Conservation (phyloP, 2,113 vertebrate species). For the Seriola quinqueradiata region DNA sequence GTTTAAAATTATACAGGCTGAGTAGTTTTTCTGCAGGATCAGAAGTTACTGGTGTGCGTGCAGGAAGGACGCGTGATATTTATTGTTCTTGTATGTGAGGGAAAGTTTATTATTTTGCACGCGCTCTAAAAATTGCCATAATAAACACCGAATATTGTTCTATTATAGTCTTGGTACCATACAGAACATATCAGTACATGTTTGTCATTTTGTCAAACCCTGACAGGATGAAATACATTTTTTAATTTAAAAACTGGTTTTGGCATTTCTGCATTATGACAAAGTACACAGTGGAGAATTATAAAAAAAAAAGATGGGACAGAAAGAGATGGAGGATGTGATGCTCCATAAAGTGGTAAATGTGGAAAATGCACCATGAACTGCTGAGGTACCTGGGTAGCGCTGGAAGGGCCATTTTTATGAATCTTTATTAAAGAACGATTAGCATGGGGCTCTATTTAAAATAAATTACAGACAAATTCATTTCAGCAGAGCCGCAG, state of each 20-base stretch:
- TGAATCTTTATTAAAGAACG: constrained; percentile 73
- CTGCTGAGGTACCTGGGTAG: constrained; percentile 38
- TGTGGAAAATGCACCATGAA: constrained; percentile 41
- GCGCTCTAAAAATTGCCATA: constrained; percentile 19
- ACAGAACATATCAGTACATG: constrained; percentile 52
- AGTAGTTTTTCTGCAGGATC: constrained; percentile 11
- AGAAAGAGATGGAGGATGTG: constrained; percentile 25
- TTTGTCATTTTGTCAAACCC: constrained; percentile 69
- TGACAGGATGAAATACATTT: constrained; percentile 74
- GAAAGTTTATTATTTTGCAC: constrained; percentile 26
- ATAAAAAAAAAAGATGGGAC: constrained; percentile 33
- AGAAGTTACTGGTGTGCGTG: constrained; percentile 5
- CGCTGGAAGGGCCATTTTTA: constrained; percentile 58
- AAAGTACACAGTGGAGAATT: constrained; percentile 63
- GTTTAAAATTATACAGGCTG: not conserved
- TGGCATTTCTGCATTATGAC: constrained; percentile 48
- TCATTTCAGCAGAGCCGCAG: constrained; percentile 21
- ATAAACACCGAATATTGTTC: constrained; percentile 58
- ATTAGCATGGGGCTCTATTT: constrained; percentile 54
- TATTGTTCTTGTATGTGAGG: constrained; percentile 45
- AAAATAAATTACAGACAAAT: constrained; percentile 64
- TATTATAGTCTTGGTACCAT: constrained; percentile 15
- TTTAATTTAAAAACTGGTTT: constrained; percentile 62
- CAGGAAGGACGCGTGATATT: constrained; percentile 23
- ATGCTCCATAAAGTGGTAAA: constrained; percentile 62